A percentile compares a stretch with the other conserved stretches of the same genome.
These are phyloP conservation scores for Lutraria rhynchaena DNA, from an alignment of 1,140 invertebrate species.

Conservation along the genomic window DNA sequence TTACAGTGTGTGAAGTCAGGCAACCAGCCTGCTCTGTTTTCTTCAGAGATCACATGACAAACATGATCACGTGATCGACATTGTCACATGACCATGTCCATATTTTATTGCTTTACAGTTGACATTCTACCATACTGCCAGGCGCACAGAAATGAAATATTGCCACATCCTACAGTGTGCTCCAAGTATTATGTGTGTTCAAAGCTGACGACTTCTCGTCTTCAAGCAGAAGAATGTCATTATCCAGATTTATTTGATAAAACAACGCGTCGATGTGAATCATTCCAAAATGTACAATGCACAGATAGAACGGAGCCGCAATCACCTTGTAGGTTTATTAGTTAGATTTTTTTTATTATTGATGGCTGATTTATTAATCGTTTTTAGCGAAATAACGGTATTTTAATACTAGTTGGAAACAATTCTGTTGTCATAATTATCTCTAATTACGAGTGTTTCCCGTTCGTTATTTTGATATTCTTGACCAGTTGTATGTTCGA, in stretches of 20 bases:
- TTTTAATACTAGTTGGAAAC: too few relatives aligned
- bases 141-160: conserved; percentile 37
- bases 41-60: too few relatives aligned
- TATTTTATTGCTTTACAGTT: conserved; percentile 38
- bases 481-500: too few relatives aligned
- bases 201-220: not conserved
- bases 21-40: too few relatives aligned
- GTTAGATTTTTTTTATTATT: not conserved
- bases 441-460: too few relatives aligned
- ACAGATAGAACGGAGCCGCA: conserved; percentile 65
- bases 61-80: too few relatives aligned
- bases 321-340: conserved; percentile 66
- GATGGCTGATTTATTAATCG: too few relatives aligned
- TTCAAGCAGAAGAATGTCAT: conserved; percentile 57
- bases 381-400: too few relatives aligned
- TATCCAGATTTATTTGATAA: conserved; percentile 68
- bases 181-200: conserved; percentile 62
- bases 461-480: too few relatives aligned
- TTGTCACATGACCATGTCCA: not conserved
- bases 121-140: conserved; percentile 60
- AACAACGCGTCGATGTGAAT: conserved; percentile 61
- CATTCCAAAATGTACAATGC: conserved; percentile 64
- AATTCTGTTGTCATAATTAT: too few relatives aligned
- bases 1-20: too few relatives aligned
- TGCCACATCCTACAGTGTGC: conserved; percentile 57